Base-by-base conservation (phyloP, 2,888 invertebrate genomes). In the Drosophila robusta region DNA sequence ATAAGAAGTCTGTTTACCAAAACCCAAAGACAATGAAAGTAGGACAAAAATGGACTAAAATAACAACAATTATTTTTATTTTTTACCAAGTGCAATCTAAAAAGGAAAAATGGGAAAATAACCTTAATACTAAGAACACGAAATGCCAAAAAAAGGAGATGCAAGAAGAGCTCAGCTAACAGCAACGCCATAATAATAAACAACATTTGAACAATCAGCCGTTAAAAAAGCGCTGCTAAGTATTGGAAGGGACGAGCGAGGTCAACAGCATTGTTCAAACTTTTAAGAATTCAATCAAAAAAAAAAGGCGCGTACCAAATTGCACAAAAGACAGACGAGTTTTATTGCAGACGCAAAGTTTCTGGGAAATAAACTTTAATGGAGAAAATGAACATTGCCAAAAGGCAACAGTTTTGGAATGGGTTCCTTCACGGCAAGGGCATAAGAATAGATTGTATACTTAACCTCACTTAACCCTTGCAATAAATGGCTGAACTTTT, bases 301-400 rank as follows among this genome's bases (percentile, higher is more conserved):
- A 54, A 22, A 32, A 58, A 34, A 46, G 26, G n/a, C 7, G 12
- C n/a, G n/a, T n/a, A 24, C 12, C 34, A 32, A 46, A 6, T 32
- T 24, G 9, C 34, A 58, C n/a, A 34, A 32, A 8, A 22, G 52
- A 14, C 42, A 42, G 52, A 42, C 52, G 1, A 14, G 12, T 44
- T 54, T 54, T 42, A 54, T 54, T 44, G 22, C 11, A 14, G 11
- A 22, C 14, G 6, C 52, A 36, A 54, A 54, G 34, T 26, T 44
- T 54, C 14, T 54, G 44, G 34, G 12, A 54, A 45, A 45, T 36
- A n/a, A 44, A 54, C 24, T 36, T 36, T 24, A 44, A 44, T 24
- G 12, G 14, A 11, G 2, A 6, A 41, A 42, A 32, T 32, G 4
- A 51, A 41, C 18, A 52, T 38, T 16, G 12, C 26, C 8, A 24